Evolutionary conservation across 2,113 vertebrate genomes (phyloP).

Genomic region (Brachypteracias leptosomus): DNA sequence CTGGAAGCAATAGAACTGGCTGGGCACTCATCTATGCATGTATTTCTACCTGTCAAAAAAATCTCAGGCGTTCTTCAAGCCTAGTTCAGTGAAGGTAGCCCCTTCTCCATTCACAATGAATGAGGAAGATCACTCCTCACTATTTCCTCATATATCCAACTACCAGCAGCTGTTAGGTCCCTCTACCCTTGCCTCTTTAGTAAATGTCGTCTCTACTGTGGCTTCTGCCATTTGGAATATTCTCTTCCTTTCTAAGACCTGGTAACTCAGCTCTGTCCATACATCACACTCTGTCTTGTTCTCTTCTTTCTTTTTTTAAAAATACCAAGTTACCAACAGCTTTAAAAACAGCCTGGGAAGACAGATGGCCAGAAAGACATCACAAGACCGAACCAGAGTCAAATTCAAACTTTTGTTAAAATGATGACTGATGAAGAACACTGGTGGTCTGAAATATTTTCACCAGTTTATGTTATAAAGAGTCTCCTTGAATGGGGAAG

Average conservation of each 20-base stretch:
- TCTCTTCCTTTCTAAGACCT: neutral
- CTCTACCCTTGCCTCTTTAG: neutral
- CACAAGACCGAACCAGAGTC: neutral
- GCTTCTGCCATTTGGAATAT: neutral
- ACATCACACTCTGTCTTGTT: neutral
- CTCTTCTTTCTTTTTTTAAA: neutral
- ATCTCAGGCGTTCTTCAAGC: neutral
- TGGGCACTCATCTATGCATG: neutral
- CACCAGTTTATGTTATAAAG: neutral
- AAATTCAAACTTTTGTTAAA: neutral
- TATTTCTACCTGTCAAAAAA: neutral
- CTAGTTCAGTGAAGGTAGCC: neutral
- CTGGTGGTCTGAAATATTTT: neutral
- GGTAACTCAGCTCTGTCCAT: neutral
- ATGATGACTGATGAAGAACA: neutral
- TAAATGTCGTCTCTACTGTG: neutral
- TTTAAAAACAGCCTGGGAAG: constrained; percentile 15
- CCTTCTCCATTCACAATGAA: neutral
- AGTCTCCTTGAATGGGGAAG: neutral
- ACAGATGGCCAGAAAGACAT: neutral
- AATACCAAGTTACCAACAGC: neutral
- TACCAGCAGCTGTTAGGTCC: neutral
- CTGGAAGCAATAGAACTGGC: neutral
- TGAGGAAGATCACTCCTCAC: neutral
- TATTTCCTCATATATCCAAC: neutral